A percentile compares a stretch with the other conserved stretches of the same genome.
Conservation (phyloP, 1,140 invertebrate genomes). For the Caenorhabditis brenneri region DNA sequence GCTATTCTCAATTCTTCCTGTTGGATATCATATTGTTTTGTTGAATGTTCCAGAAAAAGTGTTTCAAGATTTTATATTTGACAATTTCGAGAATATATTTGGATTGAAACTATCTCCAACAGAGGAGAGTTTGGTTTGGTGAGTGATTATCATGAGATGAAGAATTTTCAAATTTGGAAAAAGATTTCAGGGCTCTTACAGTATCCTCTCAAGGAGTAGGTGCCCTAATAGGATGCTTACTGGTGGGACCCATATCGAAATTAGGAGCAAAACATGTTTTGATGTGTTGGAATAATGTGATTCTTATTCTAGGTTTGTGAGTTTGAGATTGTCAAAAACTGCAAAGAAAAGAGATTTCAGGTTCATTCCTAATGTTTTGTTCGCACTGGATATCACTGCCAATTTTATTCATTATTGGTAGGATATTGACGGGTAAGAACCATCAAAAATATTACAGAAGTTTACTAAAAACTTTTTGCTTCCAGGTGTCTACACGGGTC, state of each 20-base stretch:
- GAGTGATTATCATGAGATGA: not conserved
- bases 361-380: slow-evolving; percentile 26
- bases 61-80: not conserved
- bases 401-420: not conserved
- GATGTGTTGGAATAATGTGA: slow-evolving; percentile 17
- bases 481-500: slow-evolving; percentile 35
- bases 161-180: not conserved
- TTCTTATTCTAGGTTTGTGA: not conserved
- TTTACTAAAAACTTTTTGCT: too few relatives aligned
- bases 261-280: slow-evolving; percentile 16
- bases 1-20: slow-evolving; percentile 30
- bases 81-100: slow-evolving; percentile 23
- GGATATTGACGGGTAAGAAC: slow-evolving; percentile 30
- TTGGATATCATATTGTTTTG: slow-evolving; percentile 29
- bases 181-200: slow-evolving; percentile 32
- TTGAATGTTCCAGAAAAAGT: slow-evolving; percentile 25
- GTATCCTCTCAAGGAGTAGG: slow-evolving; percentile 43
- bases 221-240: slow-evolving; percentile 28
- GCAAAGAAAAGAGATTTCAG: not conserved
- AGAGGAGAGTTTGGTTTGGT: slow-evolving; percentile 8
- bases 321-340: not conserved
- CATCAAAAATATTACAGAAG: too few relatives aligned
- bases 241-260: not conserved
- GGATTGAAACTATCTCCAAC: not conserved
- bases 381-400: slow-evolving; percentile 24